These are phyloP conservation scores for Xestia xanthographa DNA, from an alignment of 2,888 invertebrate genomes.

Conservation along the genomic window DNA sequence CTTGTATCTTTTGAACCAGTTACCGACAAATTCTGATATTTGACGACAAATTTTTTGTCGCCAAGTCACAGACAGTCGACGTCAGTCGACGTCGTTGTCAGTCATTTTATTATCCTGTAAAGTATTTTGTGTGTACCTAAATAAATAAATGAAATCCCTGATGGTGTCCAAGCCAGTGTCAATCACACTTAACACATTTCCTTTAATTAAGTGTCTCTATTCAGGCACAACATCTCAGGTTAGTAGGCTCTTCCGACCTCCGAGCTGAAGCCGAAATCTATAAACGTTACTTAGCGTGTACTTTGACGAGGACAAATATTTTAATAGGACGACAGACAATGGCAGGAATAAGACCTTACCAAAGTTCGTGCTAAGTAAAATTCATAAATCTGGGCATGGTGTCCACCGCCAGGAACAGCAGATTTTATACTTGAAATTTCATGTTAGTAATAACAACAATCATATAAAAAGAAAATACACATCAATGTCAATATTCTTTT, in stretches of 20 bases:
- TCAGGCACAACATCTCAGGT: not conserved
- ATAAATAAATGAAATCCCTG: too few species aligned
- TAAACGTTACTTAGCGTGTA: not conserved
- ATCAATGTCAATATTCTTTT: constrained; percentile 79
- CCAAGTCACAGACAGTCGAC: too few species aligned
- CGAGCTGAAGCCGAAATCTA: not conserved
- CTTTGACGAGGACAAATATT: not conserved
- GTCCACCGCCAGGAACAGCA: not conserved
- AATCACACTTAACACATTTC: too few species aligned
- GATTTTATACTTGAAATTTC: not conserved
- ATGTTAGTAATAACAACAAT: not conserved
- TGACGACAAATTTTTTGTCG: too few species aligned
- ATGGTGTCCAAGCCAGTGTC: too few species aligned
- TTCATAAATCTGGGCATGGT: not conserved
- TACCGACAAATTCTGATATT: too few species aligned
- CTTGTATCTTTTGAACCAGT: too few species aligned
- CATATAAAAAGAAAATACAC: constrained; percentile 52
- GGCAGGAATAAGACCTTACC: not conserved
- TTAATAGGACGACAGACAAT: not conserved
- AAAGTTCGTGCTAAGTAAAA: not conserved
- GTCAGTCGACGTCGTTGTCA: too few species aligned
- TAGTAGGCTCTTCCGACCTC: not conserved
- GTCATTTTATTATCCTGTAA: too few species aligned
- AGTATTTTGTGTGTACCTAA: too few species aligned
- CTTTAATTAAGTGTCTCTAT: not conserved